phyloP scores from a whole-genome alignment of 2,888 invertebrate genomes.

The Brachyptera risi region DNA sequence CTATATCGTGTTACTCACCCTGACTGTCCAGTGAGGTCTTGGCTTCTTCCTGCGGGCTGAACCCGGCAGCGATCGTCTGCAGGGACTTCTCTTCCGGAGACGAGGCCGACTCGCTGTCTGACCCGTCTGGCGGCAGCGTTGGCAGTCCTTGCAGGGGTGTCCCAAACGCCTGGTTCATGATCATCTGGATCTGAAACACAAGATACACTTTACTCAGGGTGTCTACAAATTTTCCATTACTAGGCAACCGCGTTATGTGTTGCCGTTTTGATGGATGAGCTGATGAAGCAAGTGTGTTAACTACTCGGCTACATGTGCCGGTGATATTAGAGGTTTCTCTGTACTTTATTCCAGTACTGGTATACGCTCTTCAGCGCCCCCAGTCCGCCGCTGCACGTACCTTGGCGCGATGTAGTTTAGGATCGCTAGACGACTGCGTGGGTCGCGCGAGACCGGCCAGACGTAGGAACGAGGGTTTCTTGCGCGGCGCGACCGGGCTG shows the following conservation, averaged over 20 bases:
- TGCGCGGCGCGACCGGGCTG: no score
- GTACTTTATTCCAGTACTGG: no score
- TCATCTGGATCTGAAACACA: slow-evolving; percentile 38
- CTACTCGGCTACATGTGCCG: no score
- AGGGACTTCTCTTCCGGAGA: slow-evolving; percentile 37
- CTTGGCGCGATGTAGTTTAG: no score
- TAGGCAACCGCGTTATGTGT: no score
- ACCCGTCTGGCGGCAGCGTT: slow-evolving; percentile 27
- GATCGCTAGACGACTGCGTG: no score
- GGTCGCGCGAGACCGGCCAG: neutral
- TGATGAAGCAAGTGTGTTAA: no score
- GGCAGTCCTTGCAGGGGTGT: slow-evolving; percentile 27
- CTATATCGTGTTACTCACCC: neutral
- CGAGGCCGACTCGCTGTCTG: slow-evolving; percentile 44
- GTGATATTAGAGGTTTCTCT: no score
- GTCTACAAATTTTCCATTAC: no score
- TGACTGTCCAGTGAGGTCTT: neutral
- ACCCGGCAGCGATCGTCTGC: neutral
- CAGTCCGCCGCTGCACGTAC: no score
- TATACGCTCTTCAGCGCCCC: no score
- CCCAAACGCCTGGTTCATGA: slow-evolving; percentile 42
- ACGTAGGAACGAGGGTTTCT: neutral
- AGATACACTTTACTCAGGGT: neutral
- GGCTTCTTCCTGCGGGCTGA: neutral
- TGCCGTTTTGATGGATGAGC: no score